A percentile compares a stretch with the other conserved stretches of the same genome.
Evolutionary conservation across 2,888 invertebrate genomes (phyloP).

Genomic region (Noctua comes): DNA sequence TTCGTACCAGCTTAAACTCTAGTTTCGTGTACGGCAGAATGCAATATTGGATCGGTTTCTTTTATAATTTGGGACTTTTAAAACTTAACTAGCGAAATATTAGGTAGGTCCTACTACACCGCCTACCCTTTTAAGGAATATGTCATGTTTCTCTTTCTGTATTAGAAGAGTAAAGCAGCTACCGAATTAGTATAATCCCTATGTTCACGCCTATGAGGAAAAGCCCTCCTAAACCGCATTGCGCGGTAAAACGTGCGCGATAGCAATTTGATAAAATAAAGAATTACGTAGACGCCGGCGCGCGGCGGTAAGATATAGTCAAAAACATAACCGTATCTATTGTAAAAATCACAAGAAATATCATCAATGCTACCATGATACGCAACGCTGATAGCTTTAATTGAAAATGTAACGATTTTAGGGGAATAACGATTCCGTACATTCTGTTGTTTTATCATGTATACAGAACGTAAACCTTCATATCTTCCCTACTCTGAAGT

Average conservation of each 20-base stretch:
- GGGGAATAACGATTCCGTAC: conserved; percentile 44
- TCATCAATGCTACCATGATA: conserved; percentile 68
- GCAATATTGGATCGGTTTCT: neutral
- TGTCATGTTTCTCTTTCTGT: neutral
- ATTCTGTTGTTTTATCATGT: neutral
- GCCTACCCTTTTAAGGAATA: neutral
- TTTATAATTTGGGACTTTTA: neutral
- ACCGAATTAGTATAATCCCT: neutral
- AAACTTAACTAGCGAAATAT: neutral
- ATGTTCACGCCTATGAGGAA: neutral
- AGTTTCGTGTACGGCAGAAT: neutral
- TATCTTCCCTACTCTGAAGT: neutral
- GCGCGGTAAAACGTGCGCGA: conserved; percentile 28
- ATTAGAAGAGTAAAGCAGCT: neutral
- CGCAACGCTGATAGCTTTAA: conserved; percentile 52
- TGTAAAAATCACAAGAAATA: conserved; percentile 63
- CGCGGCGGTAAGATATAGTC: conserved; percentile 55
- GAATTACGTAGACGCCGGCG: conserved; percentile 51
- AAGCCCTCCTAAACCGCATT: neutral
- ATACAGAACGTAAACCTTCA: neutral
- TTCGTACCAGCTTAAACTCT: neutral
- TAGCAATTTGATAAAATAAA: conserved; percentile 22
- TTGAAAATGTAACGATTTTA: conserved; percentile 20
- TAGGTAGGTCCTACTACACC: neutral
- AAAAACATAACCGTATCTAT: conserved; percentile 55